Percentiles rank a stretch among this genome's conserved stretches.
Conservation (phyloP, 2,888 invertebrate genomes). For the Scaptomyza polygonia region DNA sequence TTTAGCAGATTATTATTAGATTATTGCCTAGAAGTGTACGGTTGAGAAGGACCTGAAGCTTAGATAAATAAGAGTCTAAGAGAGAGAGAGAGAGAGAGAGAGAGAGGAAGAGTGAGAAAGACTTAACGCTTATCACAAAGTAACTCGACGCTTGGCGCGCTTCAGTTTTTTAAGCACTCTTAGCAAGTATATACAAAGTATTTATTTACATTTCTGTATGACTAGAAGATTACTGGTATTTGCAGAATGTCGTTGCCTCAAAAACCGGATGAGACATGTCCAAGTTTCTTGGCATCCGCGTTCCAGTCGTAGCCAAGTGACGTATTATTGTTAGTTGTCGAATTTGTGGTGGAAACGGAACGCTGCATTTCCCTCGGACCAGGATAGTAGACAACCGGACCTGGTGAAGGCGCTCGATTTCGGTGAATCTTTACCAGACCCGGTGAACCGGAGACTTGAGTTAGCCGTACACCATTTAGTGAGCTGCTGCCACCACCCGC, state of each 20-base stretch:
- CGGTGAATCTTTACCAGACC: slow-evolving; percentile 82
- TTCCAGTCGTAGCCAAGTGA: slow-evolving; percentile 82
- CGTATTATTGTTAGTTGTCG: slow-evolving; percentile 79
- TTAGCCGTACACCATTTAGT: slow-evolving; percentile 82
- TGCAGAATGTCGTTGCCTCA: slow-evolving; percentile 54
- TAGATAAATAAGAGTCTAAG: not conserved
- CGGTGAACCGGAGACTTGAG: slow-evolving; percentile 73
- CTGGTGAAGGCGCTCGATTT: slow-evolving; percentile 84
- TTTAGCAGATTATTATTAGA: not conserved
- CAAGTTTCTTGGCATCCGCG: slow-evolving; percentile 81
- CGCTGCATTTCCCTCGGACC: slow-evolving; percentile 82
- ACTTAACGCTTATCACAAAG: slow-evolving; percentile 75
- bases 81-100: not conserved
- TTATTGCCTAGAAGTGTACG: not conserved
- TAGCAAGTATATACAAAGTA: slow-evolving; percentile 8
- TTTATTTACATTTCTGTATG: slow-evolving; percentile 21
- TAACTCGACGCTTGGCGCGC: slow-evolving; percentile 73
- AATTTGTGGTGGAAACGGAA: slow-evolving; percentile 72
- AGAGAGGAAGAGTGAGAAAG: slow-evolving; percentile 40
- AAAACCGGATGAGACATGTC: slow-evolving; percentile 83
- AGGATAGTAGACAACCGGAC: slow-evolving; percentile 85
- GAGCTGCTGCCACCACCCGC: slow-evolving; percentile 63
- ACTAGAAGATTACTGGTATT: slow-evolving; percentile 32
- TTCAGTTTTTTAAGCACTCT: slow-evolving; percentile 42
- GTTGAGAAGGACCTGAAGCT: not conserved